A percentile compares a stretch with the other conserved stretches of the same genome.
These are phyloP conservation scores for Miniopterus natalensis DNA, from an alignment of 2,113 vertebrate genomes.

Conservation along the genomic window DNA sequence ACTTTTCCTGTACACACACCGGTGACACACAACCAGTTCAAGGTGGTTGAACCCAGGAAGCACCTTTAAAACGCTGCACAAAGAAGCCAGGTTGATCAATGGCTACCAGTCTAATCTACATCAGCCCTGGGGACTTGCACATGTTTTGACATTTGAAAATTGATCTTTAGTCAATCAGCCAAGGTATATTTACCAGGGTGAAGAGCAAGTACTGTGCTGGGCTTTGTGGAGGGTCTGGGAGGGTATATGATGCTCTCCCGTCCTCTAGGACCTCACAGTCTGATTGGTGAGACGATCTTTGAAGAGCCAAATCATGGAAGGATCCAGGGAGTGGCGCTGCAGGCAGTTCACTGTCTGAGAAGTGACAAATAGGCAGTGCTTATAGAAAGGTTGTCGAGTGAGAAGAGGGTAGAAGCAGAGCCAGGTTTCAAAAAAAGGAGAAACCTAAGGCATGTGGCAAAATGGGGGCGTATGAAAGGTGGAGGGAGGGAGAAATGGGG, in stretches of 20 bases:
- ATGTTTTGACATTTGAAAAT: constrained; percentile 54
- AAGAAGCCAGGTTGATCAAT: background rate
- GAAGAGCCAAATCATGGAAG: background rate
- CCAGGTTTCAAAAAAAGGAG: background rate
- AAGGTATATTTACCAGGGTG: background rate
- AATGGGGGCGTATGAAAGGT: background rate
- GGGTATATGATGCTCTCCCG: background rate
- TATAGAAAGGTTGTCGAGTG: background rate
- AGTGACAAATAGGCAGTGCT: background rate
- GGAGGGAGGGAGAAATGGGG: background rate
- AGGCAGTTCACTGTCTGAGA: background rate
- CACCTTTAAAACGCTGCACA: background rate
- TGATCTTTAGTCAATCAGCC: constrained; percentile 6
- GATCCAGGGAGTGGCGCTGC: background rate
- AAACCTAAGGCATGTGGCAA: background rate
- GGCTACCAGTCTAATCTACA: background rate
- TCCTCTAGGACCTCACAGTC: background rate
- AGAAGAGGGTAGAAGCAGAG: background rate
- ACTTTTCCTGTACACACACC: background rate
- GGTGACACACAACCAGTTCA: background rate
- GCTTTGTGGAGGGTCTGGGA: background rate
- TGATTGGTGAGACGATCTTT: background rate
- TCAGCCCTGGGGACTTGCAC: background rate
- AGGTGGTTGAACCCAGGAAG: background rate
- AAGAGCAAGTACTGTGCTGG: background rate